Base-by-base conservation (phyloP, 2,113 vertebrate species). In the Rhinichthys klamathensis region DNA sequence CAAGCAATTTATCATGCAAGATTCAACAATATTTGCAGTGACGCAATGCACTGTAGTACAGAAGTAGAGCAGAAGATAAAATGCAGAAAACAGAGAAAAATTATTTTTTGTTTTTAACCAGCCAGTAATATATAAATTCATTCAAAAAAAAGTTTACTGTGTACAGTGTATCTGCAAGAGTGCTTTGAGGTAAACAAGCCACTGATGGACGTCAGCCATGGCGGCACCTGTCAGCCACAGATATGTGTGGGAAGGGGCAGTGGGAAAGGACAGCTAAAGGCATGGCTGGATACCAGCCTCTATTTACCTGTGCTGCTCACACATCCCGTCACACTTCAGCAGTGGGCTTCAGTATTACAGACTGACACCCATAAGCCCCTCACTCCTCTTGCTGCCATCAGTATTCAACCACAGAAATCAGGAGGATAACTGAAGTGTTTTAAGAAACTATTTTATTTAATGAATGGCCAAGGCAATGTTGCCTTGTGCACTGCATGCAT, bases 301-400 rank as follows among this genome's bases (percentile, higher is more conserved):
- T 73, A 49, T 86, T 86, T 84, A 56, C 54, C 77, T 86, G 51
- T 58, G 77, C 87, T 81, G 77, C 27, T 86, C 82, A 88, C 51
- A 84, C 41, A 84, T 44, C 35, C 56, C 32, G 58, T 75, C 80
- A 86, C 75, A 75, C 73, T 51, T 77, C 60, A 51, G 72, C 32
- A 82, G 49, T 44, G 32, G 70, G 35, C 9, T 87, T 46, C 58
- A 51, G 49, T 41, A 51, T 10, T 61, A 74, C 73, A 70, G 46
- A 49, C 61, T 54, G 61, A 76, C 75, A 60, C 21, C 74, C 74
- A 54, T 76, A 76, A 54, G 46, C 74, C 74, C 25, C 16, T 21
- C 49, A 76, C n/a, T 76, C 56, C 23, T 63, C 32, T 58, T 27
- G 56, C 77, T 61, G 23, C 13, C 35, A 49, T 67, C 44, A 21